A percentile compares a stretch with the other conserved stretches of the same genome.
Conservation (phyloP, 1,140 invertebrate species). For the Holcopasites calliopsidis region DNA sequence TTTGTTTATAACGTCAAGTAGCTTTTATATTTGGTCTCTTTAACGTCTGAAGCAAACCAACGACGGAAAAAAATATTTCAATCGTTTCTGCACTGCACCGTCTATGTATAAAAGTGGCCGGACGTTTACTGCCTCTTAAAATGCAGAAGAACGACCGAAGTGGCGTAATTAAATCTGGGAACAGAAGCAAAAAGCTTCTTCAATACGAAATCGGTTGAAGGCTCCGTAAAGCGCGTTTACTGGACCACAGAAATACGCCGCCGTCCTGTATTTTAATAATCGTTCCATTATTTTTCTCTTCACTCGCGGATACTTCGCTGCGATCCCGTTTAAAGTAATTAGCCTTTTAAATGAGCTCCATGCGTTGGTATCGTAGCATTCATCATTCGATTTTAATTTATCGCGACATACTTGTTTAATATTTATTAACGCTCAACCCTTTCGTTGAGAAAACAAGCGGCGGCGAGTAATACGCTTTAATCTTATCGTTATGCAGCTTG, state of each 20-base stretch:
- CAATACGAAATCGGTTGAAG: not conserved
- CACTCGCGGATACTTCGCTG: not conserved
- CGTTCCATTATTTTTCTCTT: slow-evolving; percentile 35
- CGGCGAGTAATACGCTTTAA: no score
- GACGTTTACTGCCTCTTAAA: slow-evolving; percentile 19
- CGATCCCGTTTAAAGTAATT: slow-evolving; percentile 21
- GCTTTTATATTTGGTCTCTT: no score
- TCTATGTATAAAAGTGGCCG: not conserved
- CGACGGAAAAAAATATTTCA: not conserved
- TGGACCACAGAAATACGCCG: not conserved
- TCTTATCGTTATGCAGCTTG: no score
- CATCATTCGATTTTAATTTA: not conserved
- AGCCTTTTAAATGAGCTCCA: slow-evolving; percentile 9
- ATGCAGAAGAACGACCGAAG: not conserved
- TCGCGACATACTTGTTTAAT: slow-evolving; percentile 6
- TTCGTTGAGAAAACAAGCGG: no score
- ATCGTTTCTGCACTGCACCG: not conserved
- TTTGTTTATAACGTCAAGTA: no score
- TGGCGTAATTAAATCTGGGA: slow-evolving; percentile 14
- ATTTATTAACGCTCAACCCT: slow-evolving; percentile 34
- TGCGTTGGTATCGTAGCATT: not conserved
- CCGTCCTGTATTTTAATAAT: slow-evolving; percentile 9
- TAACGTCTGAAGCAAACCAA: not conserved
- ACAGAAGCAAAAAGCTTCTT: not conserved
- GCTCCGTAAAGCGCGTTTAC: slow-evolving; percentile 29